Evolutionary conservation across 2,888 invertebrate genomes (phyloP), one percentile per base, ranked within the genome.

Genomic region (Agrenia bidenticulata): DNA sequence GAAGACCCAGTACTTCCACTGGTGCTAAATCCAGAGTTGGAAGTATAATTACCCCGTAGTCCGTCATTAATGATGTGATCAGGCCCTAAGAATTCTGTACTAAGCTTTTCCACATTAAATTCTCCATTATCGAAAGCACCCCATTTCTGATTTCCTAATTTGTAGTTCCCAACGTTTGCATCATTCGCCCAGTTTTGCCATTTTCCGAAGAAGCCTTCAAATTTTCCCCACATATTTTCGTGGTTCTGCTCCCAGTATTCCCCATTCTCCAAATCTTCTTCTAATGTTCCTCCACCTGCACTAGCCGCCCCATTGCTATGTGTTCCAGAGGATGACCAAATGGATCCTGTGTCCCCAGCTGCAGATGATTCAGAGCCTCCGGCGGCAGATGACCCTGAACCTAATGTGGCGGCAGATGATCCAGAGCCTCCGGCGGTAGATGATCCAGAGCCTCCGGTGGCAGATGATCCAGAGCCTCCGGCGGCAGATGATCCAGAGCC

Each of bases 101-200:
- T 51, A 7, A 21, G 51, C 4, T 51, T 51, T 23, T 51, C 51
- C 19, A 21, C 23, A 23, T 51, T 51, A 23, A 51, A 51, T 24
- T 51, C 21, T 51, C 51, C 51, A 21, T 51, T 51, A 23, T 51
- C 51, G 23, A 51, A 51, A 23, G 51, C 51, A 7, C 51, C 51
- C 17, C 17, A 51, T 51, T 51, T 17, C n/a, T 51, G 2, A n/a
- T 51, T 51, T 7, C 19, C 51, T 23, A 51, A 51, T 15, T 23
- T 17, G 23, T 51, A 51, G 23, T 51, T 51, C 23, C 51, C 51
- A 21, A 23, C 51, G 15, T 51, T 51, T 4, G 9, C 19, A 51
- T 51, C 51, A 23, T 51, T 51, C 5, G 51, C 23, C 51, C 51
- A 51, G 24, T 51, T 51, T 24, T 51, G 51, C 45, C 45, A 45